phyloP scores from a whole-genome alignment of 2,797 vertebrate genomes.

The Brotula barbata region DNA sequence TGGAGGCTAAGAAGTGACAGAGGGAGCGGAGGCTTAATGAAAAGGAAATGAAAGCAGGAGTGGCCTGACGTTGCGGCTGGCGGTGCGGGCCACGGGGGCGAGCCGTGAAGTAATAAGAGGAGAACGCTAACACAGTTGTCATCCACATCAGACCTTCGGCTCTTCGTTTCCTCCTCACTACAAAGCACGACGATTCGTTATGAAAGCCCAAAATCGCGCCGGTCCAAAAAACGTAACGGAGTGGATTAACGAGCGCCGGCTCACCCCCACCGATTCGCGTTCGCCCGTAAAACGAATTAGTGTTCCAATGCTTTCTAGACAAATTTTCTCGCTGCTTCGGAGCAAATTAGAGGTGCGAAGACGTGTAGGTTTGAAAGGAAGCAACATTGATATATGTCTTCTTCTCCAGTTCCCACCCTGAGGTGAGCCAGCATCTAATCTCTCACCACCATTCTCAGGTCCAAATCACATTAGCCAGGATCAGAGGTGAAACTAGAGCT shows the following conservation, averaged over 20 bases:
- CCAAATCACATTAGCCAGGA: slow-evolving; percentile 85
- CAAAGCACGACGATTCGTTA: slow-evolving; percentile 61
- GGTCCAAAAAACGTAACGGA: slow-evolving; percentile 55
- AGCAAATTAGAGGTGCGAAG: slow-evolving; percentile 71
- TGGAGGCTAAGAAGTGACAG: slow-evolving; percentile 61
- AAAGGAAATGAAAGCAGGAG: slow-evolving; percentile 76
- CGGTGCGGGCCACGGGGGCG: slow-evolving; percentile 57
- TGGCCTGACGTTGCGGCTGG: slow-evolving; percentile 57
- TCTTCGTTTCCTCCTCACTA: slow-evolving; percentile 40
- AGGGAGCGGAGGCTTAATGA: slow-evolving; percentile 66
- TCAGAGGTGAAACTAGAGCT: slow-evolving; percentile 84
- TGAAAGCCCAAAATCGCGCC: slow-evolving; percentile 61
- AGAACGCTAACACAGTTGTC: slow-evolving; percentile 71
- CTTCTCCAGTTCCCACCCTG: slow-evolving; percentile 79
- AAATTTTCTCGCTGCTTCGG: slow-evolving; percentile 61
- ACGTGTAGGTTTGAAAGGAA: slow-evolving; percentile 75
- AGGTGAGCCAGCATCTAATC: slow-evolving; percentile 80
- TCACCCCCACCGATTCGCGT: slow-evolving; percentile 26
- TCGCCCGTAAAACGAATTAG: slow-evolving; percentile 59
- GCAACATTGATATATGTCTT: slow-evolving; percentile 79
- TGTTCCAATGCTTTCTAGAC: slow-evolving; percentile 48
- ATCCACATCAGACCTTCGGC: slow-evolving; percentile 48
- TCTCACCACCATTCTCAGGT: slow-evolving; percentile 79
- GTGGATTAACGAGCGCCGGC: slow-evolving; percentile 50
- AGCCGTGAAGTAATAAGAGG: slow-evolving; percentile 66